Base-by-base conservation (phyloP, 2,888 invertebrate genomes). In the Parnassius glacialis region DNA sequence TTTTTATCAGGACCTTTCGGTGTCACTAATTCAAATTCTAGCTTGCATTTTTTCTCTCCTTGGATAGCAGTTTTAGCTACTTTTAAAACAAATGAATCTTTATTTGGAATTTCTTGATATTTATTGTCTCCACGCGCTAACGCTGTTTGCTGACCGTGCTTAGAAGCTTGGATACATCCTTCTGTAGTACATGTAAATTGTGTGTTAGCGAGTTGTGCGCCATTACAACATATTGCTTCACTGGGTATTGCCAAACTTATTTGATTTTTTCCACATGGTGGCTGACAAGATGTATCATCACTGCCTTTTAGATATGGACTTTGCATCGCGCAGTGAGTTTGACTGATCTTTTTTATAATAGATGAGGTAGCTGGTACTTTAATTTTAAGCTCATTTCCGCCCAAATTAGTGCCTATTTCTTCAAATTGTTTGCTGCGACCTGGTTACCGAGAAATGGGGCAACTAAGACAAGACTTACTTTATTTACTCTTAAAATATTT, bases 41-140 rank as follows among this genome's bases (percentile, higher is more conserved):
- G 61, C 79, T 93, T 94, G 58, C 93, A 93, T 78, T 94, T 95
- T 72, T 92, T 93, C 59, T 93, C 94, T 0, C 90, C 92, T 12
- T 94, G 92, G 64, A 94, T 92, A 1, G 93, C 93, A 66, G 94
- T 94, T 77, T 95, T 95, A 1, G 94, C 94, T 52, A 95, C 94
- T 76, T 94, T 92, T 59, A 94, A 77, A n/a, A 95, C 92, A 67
- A 94, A 94, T 9, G 92, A 84, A 67, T 94, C 93, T 71, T 86
- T 92, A 53, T 93, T 92, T 0, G 90, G 88, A 65, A 91, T 78
- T 0, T 90, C 89, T 54, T 85, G 71, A 56, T 69, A 70, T 76
- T 80, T 92, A 69, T 64, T 63, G 60, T 87, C 88, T 9, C 84
- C 83, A 34, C 84, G 84, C 48, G 79, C 81, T 53, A 80, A 66